These are phyloP conservation scores for Gambusia yucatana DNA, from an alignment of 2,797 vertebrate genomes.

Conservation along the genomic window DNA sequence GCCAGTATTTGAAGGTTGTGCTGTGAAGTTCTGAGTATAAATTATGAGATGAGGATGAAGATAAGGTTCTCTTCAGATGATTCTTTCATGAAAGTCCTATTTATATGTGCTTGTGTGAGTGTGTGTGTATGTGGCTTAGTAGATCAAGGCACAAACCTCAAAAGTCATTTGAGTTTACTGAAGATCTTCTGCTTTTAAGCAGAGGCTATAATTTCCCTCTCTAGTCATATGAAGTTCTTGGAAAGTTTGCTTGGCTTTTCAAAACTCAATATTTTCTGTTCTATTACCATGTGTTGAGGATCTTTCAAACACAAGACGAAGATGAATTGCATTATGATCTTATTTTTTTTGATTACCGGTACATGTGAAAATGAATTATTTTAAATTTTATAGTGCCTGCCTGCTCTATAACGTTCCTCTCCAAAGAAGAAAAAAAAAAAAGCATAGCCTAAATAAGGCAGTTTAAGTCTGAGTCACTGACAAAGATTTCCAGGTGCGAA, in stretches of 20 bases:
- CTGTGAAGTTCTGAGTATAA: background rate
- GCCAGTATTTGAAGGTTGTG: background rate
- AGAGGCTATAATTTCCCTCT: background rate
- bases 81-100: constrained; percentile 4
- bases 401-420: background rate
- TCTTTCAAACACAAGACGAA: background rate
- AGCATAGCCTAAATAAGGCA: background rate
- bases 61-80: constrained; percentile 6
- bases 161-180: background rate
- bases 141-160: background rate
- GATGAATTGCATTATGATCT: background rate
- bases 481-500: background rate
- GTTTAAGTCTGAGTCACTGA: background rate
- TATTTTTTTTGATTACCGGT: background rate
- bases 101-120: background rate
- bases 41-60: background rate
- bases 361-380: constrained; percentile 3
- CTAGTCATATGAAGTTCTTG: background rate
- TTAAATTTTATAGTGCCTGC: background rate
- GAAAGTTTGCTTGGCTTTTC: background rate
- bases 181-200: constrained; percentile 6
- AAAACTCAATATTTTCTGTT: background rate
- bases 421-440: background rate
- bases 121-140: background rate
- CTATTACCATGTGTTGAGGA: background rate